phyloP scores from a whole-genome alignment of 2,888 invertebrate species.

The Girardia tigrina region DNA sequence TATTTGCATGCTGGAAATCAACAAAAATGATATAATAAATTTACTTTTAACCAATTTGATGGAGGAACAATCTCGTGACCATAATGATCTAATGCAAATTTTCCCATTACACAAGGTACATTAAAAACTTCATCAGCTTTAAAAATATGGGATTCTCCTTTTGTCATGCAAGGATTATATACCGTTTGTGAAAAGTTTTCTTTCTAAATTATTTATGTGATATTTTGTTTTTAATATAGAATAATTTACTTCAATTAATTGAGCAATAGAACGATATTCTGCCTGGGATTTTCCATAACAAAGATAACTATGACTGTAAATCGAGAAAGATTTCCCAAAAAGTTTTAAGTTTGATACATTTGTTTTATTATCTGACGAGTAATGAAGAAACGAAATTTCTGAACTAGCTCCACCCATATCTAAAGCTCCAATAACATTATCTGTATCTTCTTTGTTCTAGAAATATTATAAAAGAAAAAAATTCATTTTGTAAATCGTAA shows the following conservation, averaged over 20 bases:
- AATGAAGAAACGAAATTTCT: constrained; percentile 49
- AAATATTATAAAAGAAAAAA: no score
- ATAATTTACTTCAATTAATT: background rate
- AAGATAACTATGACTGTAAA: constrained; percentile 52
- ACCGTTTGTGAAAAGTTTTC: background rate
- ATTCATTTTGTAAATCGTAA: no score
- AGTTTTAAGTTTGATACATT: constrained; percentile 42
- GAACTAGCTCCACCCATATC: constrained; percentile 55
- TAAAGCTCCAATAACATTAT: constrained; percentile 46
- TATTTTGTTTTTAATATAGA: no score
- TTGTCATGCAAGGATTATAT: background rate
- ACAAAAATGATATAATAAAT: no score
- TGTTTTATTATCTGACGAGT: background rate
- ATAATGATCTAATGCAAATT: constrained; percentile 24
- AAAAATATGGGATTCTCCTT: constrained; percentile 24
- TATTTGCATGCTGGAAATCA: no score
- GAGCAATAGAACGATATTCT: constrained; percentile 42
- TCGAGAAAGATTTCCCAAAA: constrained; percentile 49
- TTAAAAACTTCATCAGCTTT: constrained; percentile 31
- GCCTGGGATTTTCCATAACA: constrained; percentile 53
- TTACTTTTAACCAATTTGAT: background rate
- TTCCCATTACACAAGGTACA: constrained; percentile 28
- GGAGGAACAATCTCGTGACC: background rate
- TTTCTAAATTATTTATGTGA: background rate
- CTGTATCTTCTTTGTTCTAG: no score